Base-by-base conservation (phyloP, 2,888 invertebrate genomes). In the Himalopsyche tibetana region DNA sequence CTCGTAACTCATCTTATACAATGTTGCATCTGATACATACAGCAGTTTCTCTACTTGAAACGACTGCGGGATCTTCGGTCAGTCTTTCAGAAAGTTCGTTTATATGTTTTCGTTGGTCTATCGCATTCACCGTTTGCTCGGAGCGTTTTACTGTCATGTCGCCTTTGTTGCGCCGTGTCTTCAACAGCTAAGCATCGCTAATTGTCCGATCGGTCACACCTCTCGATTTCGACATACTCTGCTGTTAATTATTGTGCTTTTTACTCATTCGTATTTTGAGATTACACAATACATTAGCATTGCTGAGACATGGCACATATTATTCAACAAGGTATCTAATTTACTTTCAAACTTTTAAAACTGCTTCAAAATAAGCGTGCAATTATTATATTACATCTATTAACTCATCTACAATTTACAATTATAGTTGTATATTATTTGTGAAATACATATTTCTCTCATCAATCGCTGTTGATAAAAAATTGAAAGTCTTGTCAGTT, bases 161-260 rank as follows among this genome's bases (percentile, higher is more conserved):
- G 11, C n/a, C 56, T 56, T 56, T 51, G 45, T 56, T 56, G 56
- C 9, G n/a, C 19, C 69, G 69, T 19, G 36, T 69, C 19, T 36
- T 69, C 69, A 28, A 28, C 69, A 28, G 12, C 36, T 36, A 11
- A 69, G 19, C 36, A 69, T 9, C 69, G 28, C 69, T 69, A 36
- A 69, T 36, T 69, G 74, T 74, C 74, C 36, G 74, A 74, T 74
- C 12, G 74, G 36, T 74, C 74, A 74, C 74, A 74, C 38, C 63
- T 63, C 63, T 74, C 38, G 19, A 74, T 74, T 74, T 38, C 74
- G 74, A 36, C 74, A 74, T 5, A 74, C 28, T 9, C 5, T 12
- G 38, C 2, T 5, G 74, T 38, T 74, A 74, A 74, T 74, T 74
- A 74, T 74, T 11, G 36, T 74, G 12, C 15, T 51, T 51, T 12